A percentile compares a stretch with the other conserved stretches of the same genome.
Evolutionary conservation across 2,797 vertebrate genomes (phyloP).

Genomic region (Myotis pilosus): DNA sequence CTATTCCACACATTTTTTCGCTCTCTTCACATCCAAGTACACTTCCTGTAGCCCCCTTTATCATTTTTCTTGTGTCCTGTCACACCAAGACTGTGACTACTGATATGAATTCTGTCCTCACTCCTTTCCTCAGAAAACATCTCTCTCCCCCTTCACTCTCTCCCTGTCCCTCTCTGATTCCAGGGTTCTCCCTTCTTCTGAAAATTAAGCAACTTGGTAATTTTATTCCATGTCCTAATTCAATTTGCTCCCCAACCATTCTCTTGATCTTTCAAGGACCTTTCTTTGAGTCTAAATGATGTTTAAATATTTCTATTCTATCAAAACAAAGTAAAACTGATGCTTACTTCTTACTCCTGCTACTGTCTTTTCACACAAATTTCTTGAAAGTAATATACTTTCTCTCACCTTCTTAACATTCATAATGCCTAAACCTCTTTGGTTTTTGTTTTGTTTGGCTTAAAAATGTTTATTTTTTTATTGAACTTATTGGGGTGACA

Average conservation of each 20-base stretch:
- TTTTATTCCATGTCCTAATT: constrained; percentile 9
- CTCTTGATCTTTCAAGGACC: neutral
- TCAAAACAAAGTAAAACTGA: constrained; percentile 1
- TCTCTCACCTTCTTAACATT: neutral
- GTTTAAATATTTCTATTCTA: neutral
- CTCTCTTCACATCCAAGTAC: neutral
- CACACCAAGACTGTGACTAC: neutral
- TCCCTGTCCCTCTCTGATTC: neutral
- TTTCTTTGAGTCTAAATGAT: neutral
- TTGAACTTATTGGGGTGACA: too few relatives aligned
- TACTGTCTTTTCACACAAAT: neutral
- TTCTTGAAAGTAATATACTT: neutral
- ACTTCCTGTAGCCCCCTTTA: neutral
- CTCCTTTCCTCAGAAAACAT: neutral
- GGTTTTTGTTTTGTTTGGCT: too few relatives aligned
- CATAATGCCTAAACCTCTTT: neutral
- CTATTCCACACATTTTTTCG: neutral
- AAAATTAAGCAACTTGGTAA: neutral
- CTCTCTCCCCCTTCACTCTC: neutral
- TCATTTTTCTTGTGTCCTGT: neutral
- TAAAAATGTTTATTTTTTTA: too few relatives aligned
- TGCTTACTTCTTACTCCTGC: neutral
- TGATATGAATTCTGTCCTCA: neutral
- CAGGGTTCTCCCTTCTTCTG: neutral
- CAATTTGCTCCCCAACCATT: neutral